Conservation (phyloP, 37 sponge, comb jelly and placozoan species). For the Beroe forskalii region DNA sequence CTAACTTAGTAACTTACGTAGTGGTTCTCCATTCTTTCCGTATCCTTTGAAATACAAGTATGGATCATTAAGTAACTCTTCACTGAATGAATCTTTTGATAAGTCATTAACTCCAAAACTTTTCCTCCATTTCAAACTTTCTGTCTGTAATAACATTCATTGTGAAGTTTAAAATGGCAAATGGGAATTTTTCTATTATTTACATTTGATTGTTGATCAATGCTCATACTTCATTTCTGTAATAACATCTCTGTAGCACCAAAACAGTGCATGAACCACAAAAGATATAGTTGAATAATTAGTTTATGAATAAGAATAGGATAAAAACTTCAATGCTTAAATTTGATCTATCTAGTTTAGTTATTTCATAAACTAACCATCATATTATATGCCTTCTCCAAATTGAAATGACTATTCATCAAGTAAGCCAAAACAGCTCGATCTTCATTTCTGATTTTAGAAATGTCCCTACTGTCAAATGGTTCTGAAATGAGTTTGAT, state of each 20-base stretch:
- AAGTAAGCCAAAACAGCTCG: constrained; percentile 46
- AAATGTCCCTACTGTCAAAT: constrained; percentile 51
- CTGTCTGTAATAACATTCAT: background rate
- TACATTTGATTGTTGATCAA: too few relatives aligned
- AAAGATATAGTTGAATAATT: too few relatives aligned
- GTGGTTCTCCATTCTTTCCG: constrained; percentile 13
- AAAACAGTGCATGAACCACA: too few relatives aligned
- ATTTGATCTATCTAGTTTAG: too few relatives aligned
- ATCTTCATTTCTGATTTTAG: constrained; percentile 37
- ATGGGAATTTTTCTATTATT: too few relatives aligned
- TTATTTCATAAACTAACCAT: constrained; percentile 44
- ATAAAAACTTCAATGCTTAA: too few relatives aligned
- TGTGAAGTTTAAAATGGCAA: background rate
- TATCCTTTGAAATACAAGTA: constrained; percentile 60
- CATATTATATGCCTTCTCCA: constrained; percentile 48
- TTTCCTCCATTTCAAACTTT: constrained; percentile 62
- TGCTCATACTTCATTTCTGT: too few relatives aligned
- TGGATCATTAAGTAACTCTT: constrained; percentile 22
- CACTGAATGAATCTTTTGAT: constrained; percentile 20
- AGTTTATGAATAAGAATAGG: too few relatives aligned
- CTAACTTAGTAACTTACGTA: constrained; percentile 36
- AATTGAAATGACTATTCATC: constrained; percentile 7
- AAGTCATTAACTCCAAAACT: constrained; percentile 62
- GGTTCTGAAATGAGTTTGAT: constrained; percentile 62
- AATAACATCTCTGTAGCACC: too few relatives aligned